These are phyloP conservation scores for Dipodomys stephensi DNA, from an alignment of 2,113 vertebrate species.

Conservation along the genomic window DNA sequence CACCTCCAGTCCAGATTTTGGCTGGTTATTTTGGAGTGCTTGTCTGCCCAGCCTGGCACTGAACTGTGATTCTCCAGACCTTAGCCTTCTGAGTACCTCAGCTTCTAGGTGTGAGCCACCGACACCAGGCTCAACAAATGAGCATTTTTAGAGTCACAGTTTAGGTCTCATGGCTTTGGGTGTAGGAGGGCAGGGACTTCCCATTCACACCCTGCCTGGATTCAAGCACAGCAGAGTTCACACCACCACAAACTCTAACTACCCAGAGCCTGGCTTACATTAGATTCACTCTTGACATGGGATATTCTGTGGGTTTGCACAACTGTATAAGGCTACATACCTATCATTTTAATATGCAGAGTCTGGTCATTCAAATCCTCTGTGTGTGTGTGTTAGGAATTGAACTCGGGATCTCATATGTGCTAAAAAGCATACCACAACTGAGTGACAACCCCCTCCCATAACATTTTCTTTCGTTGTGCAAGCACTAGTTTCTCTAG, in stretches of 20 bases:
- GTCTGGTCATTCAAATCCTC: not conserved
- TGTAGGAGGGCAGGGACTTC: not conserved
- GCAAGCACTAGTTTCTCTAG: not conserved
- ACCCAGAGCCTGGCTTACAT: not conserved
- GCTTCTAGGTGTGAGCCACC: too few relatives aligned
- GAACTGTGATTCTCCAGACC: too few relatives aligned
- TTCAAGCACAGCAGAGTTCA: not conserved
- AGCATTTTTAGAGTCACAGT: not conserved
- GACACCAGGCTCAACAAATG: too few relatives aligned
- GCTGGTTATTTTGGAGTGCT: too few relatives aligned
- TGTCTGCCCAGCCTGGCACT: too few relatives aligned
- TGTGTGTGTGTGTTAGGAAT: too few relatives aligned
- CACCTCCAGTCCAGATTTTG: too few relatives aligned
- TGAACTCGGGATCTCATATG: not conserved
- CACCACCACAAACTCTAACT: too few relatives aligned
- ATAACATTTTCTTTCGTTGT: not conserved
- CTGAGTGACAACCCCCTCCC: not conserved
- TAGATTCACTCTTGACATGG: not conserved
- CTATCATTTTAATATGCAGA: not conserved
- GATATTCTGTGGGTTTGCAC: not conserved
- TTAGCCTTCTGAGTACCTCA: too few relatives aligned
- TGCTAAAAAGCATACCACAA: not conserved
- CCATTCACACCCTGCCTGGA: accelerated
- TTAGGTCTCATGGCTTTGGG: not conserved
- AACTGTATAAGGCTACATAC: not conserved